Conservation (phyloP, 2,113 vertebrate species). For the Cryptotis parvus region DNA sequence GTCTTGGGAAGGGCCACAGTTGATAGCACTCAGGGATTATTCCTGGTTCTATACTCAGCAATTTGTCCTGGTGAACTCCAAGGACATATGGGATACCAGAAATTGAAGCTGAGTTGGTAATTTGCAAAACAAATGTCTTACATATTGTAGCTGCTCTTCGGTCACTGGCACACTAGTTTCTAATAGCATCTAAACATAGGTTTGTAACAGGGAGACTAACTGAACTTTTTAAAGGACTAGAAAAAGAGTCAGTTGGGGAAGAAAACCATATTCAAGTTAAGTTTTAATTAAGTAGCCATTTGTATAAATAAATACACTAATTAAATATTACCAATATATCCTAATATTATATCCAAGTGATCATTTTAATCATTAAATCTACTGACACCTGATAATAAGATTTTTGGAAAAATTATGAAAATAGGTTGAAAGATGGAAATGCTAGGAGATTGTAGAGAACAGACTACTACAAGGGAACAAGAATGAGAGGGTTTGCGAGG, state of each 20-base stretch:
- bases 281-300: neutral
- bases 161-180: neutral
- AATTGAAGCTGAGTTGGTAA: no score
- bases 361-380: constrained; percentile 4
- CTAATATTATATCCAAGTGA: neutral
- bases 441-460: neutral
- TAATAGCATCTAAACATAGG: neutral
- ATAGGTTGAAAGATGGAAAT: neutral
- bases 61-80: no score
- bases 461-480: neutral
- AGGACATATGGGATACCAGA: no score
- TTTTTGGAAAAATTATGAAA: neutral
- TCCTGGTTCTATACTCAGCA: no score
- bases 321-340: neutral
- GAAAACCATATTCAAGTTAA: neutral
- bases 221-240: neutral
- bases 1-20: no score
- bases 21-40: no score
- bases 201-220: neutral
- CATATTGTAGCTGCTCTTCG: no score
- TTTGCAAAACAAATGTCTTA: no score
- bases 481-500: neutral
- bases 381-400: neutral
- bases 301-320: neutral
- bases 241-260: neutral